These are phyloP conservation scores for Fistularia tabacaria DNA, from an alignment of 2,797 vertebrate genomes.

Conservation along the genomic window DNA sequence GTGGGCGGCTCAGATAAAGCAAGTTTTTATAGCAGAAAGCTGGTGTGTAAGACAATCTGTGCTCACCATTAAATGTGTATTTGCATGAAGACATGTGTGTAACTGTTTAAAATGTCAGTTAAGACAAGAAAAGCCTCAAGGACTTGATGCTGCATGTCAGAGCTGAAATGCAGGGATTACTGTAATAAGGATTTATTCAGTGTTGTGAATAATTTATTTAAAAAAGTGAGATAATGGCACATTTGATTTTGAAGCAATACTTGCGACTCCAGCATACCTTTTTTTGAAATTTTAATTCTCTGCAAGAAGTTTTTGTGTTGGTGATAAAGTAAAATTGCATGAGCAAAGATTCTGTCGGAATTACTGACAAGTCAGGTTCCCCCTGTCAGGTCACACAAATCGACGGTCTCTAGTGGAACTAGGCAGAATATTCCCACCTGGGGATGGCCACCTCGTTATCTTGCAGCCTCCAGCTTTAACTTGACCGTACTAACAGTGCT, in stretches of 20 bases:
- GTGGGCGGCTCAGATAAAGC: slow-evolving; percentile 13
- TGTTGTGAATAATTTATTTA: slow-evolving; percentile 41
- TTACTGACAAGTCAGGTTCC: too few relatives aligned
- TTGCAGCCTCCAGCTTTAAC: too few relatives aligned
- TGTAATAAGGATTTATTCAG: slow-evolving; percentile 27
- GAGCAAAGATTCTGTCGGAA: neutral
- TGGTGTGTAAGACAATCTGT: slow-evolving; percentile 1
- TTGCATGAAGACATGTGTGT: slow-evolving; percentile 1
- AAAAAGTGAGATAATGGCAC: slow-evolving; percentile 21
- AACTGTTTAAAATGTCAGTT: slow-evolving; percentile 13
- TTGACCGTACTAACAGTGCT: too few relatives aligned
- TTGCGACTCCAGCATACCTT: slow-evolving; percentile 10
- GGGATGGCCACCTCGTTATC: too few relatives aligned
- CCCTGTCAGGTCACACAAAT: too few relatives aligned
- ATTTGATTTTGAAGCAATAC: slow-evolving; percentile 35
- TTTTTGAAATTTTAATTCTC: neutral
- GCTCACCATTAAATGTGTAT: slow-evolving; percentile 2
- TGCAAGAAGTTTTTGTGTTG: neutral
- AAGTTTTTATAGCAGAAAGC: neutral
- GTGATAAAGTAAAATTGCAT: neutral
- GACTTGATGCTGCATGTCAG: slow-evolving; percentile 13
- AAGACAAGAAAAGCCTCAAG: slow-evolving; percentile 10
- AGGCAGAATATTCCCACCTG: too few relatives aligned
- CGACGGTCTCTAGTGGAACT: too few relatives aligned
- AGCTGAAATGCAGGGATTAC: slow-evolving; percentile 24